Percentiles rank a stretch among this genome's conserved stretches.
These are phyloP conservation scores for Taeniopygia guttata DNA, from an alignment of 2,797 vertebrate genomes.

Conservation along the genomic window DNA sequence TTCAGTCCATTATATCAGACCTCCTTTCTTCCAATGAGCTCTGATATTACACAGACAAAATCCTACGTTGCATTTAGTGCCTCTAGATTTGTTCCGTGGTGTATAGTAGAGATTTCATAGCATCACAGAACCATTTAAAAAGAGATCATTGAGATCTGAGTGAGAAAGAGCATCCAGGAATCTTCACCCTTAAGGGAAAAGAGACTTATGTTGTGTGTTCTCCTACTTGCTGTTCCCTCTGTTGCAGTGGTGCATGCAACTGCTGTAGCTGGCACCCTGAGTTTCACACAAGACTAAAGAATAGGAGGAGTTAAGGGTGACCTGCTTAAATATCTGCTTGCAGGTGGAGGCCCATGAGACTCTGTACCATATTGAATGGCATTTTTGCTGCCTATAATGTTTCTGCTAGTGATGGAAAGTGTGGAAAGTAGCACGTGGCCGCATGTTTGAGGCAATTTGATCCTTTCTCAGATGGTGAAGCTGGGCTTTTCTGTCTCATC, in stretches of 20 bases:
- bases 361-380: background rate
- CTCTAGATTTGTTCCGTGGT: background rate
- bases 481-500: background rate
- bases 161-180: background rate
- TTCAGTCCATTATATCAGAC: background rate
- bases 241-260: background rate
- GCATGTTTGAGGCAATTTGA: background rate
- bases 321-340: background rate
- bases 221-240: background rate
- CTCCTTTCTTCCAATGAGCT: background rate
- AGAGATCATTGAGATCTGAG: background rate
- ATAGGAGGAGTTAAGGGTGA: background rate
- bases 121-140: background rate
- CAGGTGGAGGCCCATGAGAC: background rate
- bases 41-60: background rate
- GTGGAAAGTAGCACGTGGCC: background rate
- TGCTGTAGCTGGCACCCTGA: background rate
- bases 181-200: background rate
- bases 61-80: background rate
- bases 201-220: background rate
- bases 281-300: background rate
- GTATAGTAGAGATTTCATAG: background rate
- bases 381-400: conserved; percentile 3
- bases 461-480: background rate
- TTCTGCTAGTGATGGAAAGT: background rate